Conservation (phyloP, 2,888 invertebrate species). For the Creontiades dilutus region DNA sequence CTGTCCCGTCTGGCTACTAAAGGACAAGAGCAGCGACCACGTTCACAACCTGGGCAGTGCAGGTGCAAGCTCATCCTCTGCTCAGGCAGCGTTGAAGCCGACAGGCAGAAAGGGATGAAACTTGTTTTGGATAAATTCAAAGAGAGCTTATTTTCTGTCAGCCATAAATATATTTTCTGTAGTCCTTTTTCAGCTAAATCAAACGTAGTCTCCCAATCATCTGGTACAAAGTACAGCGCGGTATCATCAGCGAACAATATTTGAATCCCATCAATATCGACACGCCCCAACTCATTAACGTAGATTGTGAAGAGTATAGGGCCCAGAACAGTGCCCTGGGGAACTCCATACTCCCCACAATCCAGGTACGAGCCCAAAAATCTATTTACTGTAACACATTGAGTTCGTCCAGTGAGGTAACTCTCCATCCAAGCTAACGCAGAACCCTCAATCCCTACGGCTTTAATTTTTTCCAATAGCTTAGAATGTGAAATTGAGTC, state of each 20-base stretch:
- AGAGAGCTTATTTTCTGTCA: too few relatives aligned
- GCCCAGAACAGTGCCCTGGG: neutral
- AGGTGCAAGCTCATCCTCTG: too few relatives aligned
- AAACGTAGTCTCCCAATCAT: too few relatives aligned
- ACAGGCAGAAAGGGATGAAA: too few relatives aligned
- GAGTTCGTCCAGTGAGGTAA: neutral
- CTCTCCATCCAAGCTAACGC: neutral
- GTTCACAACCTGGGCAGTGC: too few relatives aligned
- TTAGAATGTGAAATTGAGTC: neutral
- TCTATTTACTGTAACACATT: slow-evolving; percentile 7
- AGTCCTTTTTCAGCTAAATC: too few relatives aligned
- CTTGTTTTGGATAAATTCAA: too few relatives aligned
- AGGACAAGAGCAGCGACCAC: too few relatives aligned
- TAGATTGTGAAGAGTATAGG: neutral
- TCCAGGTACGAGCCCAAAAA: neutral
- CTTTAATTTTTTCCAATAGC: neutral
- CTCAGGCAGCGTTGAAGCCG: too few relatives aligned
- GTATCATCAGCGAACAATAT: slow-evolving; percentile 6
- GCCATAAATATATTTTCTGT: too few relatives aligned
- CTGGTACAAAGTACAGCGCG: neutral
- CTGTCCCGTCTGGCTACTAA: too few relatives aligned
- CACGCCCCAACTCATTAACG: neutral
- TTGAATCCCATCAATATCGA: neutral
- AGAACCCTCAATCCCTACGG: neutral
- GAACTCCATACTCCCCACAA: neutral